Conservation (phyloP, 2,113 vertebrate genomes). For the Petrocephalus zakoni region DNA sequence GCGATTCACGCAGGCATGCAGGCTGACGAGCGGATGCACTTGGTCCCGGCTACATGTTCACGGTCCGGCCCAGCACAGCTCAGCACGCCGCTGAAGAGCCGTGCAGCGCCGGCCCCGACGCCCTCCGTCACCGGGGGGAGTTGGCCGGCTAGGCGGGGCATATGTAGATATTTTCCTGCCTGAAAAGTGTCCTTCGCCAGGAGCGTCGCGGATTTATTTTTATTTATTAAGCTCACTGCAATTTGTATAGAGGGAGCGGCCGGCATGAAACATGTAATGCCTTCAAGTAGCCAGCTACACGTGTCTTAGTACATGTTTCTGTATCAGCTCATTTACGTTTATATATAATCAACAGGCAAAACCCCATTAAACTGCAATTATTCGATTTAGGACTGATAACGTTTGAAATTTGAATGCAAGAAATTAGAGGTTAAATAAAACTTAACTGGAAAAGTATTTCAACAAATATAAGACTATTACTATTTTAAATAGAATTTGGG, state of each 20-base stretch:
- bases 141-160: conserved; percentile 32
- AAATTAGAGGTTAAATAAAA: background rate
- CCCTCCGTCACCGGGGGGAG: conserved; percentile 30
- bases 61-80: background rate
- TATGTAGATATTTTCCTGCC: background rate
- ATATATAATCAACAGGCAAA: background rate
- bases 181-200: background rate
- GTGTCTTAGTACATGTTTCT: background rate
- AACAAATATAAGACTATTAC: background rate
- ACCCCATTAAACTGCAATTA: background rate
- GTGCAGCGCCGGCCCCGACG: background rate
- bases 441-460: background rate
- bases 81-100: conserved; percentile 20
- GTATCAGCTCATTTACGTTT: background rate
- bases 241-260: background rate
- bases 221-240: background rate
- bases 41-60: conserved; percentile 25
- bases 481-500: background rate
- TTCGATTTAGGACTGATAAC: background rate
- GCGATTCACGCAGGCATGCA: background rate
- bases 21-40: conserved; percentile 2
- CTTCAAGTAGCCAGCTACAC: background rate
- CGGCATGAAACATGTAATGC: background rate
- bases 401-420: background rate
- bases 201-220: background rate